A percentile compares a stretch with the other conserved stretches of the same genome.
phyloP scores from a whole-genome alignment of 2,888 invertebrate species.

The Zygaena filipendulae region DNA sequence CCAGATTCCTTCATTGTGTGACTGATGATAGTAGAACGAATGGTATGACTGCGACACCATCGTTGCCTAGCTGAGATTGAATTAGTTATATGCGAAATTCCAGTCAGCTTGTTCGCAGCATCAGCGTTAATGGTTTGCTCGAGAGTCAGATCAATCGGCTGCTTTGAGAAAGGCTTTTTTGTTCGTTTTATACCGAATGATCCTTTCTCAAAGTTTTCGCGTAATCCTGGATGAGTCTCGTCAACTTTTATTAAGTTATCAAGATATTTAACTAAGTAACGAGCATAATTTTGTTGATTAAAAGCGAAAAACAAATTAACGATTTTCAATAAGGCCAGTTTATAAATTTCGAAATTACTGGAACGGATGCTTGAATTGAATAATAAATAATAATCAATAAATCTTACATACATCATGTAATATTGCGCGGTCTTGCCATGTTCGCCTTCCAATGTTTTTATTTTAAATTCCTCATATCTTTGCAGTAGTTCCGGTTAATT shows the following conservation, averaged over 20 bases:
- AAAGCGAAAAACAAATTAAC: constrained; percentile 9
- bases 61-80: constrained; percentile 22
- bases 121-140: constrained; percentile 32
- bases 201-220: constrained; percentile 3
- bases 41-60: constrained; percentile 8
- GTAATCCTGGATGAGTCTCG: constrained; percentile 13
- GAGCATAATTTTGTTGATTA: constrained; percentile 12
- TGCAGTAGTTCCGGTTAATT: constrained; percentile 1
- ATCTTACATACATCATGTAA: constrained; percentile 11
- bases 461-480: constrained; percentile 6
- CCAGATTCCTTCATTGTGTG: constrained; percentile 1
- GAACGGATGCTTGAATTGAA: constrained; percentile 13
- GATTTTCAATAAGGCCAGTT: constrained; percentile 7
- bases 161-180: constrained; percentile 20
- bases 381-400: constrained; percentile 13
- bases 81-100: constrained; percentile 17
- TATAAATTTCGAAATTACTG: constrained; percentile 13
- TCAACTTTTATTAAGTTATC: constrained; percentile 12
- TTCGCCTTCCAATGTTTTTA: constrained; percentile 12
- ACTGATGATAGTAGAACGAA: constrained; percentile 4
- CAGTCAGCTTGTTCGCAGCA: constrained; percentile 20
- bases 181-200: constrained; percentile 17
- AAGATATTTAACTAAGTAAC: constrained; percentile 10
- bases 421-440: constrained; percentile 12
- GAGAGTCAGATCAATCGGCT: constrained; percentile 18